Evolutionary conservation across 1,140 invertebrate genomes (phyloP).

Genomic region (Venturia canescens): DNA sequence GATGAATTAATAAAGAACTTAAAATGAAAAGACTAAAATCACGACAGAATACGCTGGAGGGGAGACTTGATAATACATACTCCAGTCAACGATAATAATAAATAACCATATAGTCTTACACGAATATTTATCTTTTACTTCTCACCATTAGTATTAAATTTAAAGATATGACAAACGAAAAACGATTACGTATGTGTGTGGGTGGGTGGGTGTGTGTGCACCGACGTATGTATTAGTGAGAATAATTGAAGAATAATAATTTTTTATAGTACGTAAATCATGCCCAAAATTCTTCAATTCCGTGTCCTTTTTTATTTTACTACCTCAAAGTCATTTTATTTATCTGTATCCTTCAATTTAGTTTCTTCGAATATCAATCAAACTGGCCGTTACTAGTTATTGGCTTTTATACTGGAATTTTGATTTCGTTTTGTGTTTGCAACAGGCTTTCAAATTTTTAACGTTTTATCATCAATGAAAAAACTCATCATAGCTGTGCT

Average conservation of each 20-base stretch:
- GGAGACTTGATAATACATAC: conserved; percentile 2
- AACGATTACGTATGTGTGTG: neutral
- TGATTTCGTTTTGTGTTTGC: no score
- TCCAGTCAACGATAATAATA: conserved; percentile 35
- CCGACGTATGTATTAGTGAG: conserved; percentile 42
- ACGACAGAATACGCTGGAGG: neutral
- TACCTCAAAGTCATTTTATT: neutral
- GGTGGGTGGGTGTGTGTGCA: neutral
- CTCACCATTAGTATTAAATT: conserved; percentile 35
- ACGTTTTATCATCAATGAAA: no score
- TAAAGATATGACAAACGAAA: neutral
- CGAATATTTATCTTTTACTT: conserved; percentile 40
- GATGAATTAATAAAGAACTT: neutral
- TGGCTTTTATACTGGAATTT: no score
- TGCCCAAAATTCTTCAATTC: conserved; percentile 14
- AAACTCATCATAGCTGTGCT: no score
- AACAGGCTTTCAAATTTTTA: no score
- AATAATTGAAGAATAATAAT: conserved; percentile 38
- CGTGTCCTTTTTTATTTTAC: neutral
- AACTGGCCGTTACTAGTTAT: no score
- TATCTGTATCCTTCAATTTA: no score
- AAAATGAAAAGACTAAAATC: conserved; percentile 3
- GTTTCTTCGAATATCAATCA: no score
- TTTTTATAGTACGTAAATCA: conserved; percentile 23
- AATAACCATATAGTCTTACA: conserved; percentile 29